Conservation (phyloP, 2,888 invertebrate genomes). For the Dicyrtomina minuta region DNA sequence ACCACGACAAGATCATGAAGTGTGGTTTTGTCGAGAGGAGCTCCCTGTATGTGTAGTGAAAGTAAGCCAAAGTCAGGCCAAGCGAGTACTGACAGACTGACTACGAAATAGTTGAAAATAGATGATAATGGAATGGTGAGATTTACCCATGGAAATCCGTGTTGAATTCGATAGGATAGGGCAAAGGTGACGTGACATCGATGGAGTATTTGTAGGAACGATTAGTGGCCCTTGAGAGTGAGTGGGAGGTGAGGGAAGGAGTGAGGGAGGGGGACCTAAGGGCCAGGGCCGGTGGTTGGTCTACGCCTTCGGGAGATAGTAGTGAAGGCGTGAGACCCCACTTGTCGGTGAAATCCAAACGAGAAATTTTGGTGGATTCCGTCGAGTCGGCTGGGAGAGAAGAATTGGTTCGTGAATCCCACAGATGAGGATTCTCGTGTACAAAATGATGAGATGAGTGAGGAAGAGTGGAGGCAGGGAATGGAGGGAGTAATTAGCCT, state of each 20-base stretch:
- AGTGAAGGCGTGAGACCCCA: slow-evolving; percentile 89
- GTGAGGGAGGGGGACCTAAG: slow-evolving; percentile 52
- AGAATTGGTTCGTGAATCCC: neutral
- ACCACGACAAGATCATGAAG: no score
- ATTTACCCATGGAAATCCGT: slow-evolving; percentile 52
- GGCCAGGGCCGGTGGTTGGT: slow-evolving; percentile 48
- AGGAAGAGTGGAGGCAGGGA: slow-evolving; percentile 1
- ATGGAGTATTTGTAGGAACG: slow-evolving; percentile 50
- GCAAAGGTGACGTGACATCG: slow-evolving; percentile 33
- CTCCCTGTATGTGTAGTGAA: no score
- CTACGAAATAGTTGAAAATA: no score
- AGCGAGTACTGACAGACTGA: no score
- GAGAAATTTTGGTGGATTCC: slow-evolving; percentile 85
- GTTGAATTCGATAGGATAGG: slow-evolving; percentile 47
- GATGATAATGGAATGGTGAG: neutral
- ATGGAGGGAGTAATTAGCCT: neutral
- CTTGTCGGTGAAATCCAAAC: slow-evolving; percentile 95
- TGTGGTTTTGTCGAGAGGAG: no score
- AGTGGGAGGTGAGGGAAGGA: slow-evolving; percentile 52
- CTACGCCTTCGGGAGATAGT: slow-evolving; percentile 53
- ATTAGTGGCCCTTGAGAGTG: slow-evolving; percentile 50
- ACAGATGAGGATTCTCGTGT: neutral
- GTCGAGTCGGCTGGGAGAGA: neutral
- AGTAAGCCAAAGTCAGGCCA: no score
- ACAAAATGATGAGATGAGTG: slow-evolving; percentile 1